phyloP scores from a whole-genome alignment of 1,140 invertebrate genomes.

The Babylonia areolata region DNA sequence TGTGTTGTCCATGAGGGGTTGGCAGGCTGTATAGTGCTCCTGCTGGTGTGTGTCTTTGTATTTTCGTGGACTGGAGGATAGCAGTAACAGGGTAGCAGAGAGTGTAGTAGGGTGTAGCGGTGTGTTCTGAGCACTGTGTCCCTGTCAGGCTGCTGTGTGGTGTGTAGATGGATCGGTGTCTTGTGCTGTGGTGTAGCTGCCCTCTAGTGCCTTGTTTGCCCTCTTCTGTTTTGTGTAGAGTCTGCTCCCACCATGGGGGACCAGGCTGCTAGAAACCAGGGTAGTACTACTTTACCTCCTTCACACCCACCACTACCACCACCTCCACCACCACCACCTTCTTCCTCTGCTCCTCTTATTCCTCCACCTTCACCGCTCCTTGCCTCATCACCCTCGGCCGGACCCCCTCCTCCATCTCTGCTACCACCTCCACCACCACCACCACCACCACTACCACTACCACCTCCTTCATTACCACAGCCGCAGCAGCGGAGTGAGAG shows the following conservation, averaged over 20 bases:
- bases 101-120: no score
- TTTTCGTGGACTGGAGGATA: no score
- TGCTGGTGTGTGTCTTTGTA: no score
- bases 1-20: no score
- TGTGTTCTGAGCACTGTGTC: neutral
- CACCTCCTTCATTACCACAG: neutral
- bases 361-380: constrained; percentile 49
- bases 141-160: neutral
- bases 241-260: constrained; percentile 42
- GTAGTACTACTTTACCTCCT: constrained; percentile 52
- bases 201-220: constrained; percentile 3
- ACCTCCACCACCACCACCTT: constrained; percentile 49
- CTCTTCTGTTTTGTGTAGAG: constrained; percentile 45
- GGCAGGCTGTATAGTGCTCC: no score
- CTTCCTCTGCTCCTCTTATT: constrained; percentile 37
- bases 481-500: neutral
- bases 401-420: constrained; percentile 37
- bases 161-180: constrained; percentile 77
- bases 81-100: no score
- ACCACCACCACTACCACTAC: constrained; percentile 39
- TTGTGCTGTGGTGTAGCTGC: constrained; percentile 19
- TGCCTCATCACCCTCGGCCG: constrained; percentile 36
- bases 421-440: constrained; percentile 42
- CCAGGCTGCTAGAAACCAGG: constrained; percentile 52
- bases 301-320: constrained; percentile 54